These are phyloP conservation scores for Palythoa caribaeorum DNA, from an alignment of 92 coral and sea anemone species.

Conservation along the genomic window DNA sequence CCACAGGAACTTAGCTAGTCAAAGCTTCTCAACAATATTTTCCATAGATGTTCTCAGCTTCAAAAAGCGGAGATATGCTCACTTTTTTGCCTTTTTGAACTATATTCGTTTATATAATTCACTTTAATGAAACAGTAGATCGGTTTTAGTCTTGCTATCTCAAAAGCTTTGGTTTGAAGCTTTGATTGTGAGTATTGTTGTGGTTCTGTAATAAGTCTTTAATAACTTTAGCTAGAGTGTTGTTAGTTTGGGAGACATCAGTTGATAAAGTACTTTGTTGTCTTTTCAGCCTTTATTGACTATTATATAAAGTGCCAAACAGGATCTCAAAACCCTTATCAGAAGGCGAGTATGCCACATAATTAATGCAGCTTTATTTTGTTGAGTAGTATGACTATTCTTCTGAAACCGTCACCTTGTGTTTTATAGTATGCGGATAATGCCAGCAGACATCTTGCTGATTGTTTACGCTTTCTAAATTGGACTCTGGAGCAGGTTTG, in stretches of 20 bases:
- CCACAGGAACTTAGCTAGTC: too few relatives aligned
- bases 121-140: too few relatives aligned
- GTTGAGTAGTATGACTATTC: background rate
- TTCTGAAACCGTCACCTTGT: background rate
- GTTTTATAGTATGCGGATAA: conserved; percentile 35
- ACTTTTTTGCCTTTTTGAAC: too few relatives aligned
- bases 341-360: conserved; percentile 55
- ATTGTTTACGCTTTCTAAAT: conserved; percentile 6
- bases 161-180: too few relatives aligned
- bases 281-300: conserved; percentile 69
- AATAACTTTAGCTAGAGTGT: too few relatives aligned
- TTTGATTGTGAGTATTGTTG: too few relatives aligned
- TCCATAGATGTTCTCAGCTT: too few relatives aligned
- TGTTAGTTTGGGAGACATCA: background rate
- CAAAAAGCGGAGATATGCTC: too few relatives aligned
- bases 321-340: conserved; percentile 69
- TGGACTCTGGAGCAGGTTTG: conserved; percentile 33
- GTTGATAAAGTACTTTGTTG: background rate
- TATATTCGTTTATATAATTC: too few relatives aligned
- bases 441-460: conserved; percentile 21
- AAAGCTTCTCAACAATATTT: too few relatives aligned
- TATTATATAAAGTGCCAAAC: conserved; percentile 78
- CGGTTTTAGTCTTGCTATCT: too few relatives aligned
- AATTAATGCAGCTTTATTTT: background rate
- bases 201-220: too few relatives aligned